Base-by-base conservation (phyloP, 2,888 invertebrate species). In the Platypus cylindrus region DNA sequence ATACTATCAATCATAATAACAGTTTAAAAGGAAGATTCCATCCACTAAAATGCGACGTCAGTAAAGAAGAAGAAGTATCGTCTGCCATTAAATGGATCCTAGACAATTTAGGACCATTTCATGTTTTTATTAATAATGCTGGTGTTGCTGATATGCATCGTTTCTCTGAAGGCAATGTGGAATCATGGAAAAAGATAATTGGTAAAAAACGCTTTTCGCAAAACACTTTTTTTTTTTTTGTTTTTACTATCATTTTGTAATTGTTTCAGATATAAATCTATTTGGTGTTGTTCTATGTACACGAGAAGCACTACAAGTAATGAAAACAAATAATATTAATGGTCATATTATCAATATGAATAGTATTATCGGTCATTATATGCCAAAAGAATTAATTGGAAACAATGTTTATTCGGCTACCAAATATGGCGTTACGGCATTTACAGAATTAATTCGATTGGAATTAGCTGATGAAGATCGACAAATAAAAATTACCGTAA, bases 331-430 rank as follows among this genome's bases (percentile, higher is more conserved):
- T 22, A 37, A 43, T 14, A 38, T 49, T 3, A 40, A 48, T 22
- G 50, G 50, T 5, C 47, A 53, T 30, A 48, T 53, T 26, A 34
- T 53, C 5, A 45, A 53, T 27, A 44, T 53, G 1, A 50, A 47
- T 37, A 51, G 51, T 36, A 39, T 48, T 2, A 29, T 38, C 4
- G 51, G 53, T 3, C 50, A 53, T 27, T 30, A 24, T 17, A 28
- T 48, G 11, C 29, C 37, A 37, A 37, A 24, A 33, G 4, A 33
- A 4, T 29, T 37, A 9, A 38, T 45, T 4, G 18, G 32, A 9
- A 25, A 38, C 16, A 46, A 43, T 9, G 37, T 47, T 5, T 47
- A 44, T 29, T 38, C 44, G 3, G 47, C 45, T 1, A 36, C 43
- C 1, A 47, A 48, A 33, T 34, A 41, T 32, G 46, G 43, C 1